A percentile compares a stretch with the other conserved stretches of the same genome.
phyloP scores from a whole-genome alignment of 2,113 vertebrate species.

The Saguinus midas region DNA sequence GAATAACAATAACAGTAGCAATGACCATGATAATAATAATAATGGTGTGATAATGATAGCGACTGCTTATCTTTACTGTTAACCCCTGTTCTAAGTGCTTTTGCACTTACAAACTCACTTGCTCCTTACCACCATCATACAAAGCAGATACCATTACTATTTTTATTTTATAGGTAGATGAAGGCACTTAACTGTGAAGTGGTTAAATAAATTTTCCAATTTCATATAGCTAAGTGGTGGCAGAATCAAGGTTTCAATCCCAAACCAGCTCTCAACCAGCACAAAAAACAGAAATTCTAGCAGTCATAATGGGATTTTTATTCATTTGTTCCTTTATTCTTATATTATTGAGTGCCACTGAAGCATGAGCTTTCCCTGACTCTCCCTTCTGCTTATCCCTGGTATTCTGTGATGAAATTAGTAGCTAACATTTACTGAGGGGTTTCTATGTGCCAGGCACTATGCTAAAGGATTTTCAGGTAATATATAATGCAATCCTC shows the following conservation, averaged over 20 bases:
- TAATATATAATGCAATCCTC: neutral
- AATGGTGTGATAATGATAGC: neutral
- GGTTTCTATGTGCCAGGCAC: neutral
- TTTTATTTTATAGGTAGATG: neutral
- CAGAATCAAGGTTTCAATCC: neutral
- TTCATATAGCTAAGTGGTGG: neutral
- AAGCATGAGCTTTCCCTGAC: neutral
- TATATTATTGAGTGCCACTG: neutral
- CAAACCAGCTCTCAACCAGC: neutral
- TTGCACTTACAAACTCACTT: neutral
- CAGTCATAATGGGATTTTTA: neutral
- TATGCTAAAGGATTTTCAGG: neutral
- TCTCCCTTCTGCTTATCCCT: neutral
- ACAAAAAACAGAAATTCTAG: neutral
- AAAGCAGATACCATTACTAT: neutral
- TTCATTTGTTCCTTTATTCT: neutral
- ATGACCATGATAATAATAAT: neutral
- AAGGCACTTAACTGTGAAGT: neutral
- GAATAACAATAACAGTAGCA: neutral
- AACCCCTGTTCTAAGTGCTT: neutral
- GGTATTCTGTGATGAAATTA: slow-evolving; percentile 42
- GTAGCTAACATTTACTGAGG: neutral
- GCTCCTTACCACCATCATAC: neutral
- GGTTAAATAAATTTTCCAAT: neutral
- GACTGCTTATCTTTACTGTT: neutral